Base-by-base conservation (phyloP, 2,797 vertebrate genomes). In the Antennarius maculatus region DNA sequence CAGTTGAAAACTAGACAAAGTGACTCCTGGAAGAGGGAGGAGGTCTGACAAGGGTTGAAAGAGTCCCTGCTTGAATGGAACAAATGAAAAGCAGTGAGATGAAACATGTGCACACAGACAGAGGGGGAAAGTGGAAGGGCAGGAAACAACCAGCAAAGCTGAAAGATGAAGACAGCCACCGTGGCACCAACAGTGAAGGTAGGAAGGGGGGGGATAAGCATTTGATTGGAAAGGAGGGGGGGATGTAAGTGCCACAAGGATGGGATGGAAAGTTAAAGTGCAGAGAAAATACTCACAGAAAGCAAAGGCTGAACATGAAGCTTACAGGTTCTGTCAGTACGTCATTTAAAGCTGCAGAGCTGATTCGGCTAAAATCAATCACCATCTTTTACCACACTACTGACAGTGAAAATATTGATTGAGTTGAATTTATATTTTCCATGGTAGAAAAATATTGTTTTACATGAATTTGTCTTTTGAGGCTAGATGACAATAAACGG, bases 61-160 rank as follows among this genome's bases (percentile, higher is more conserved):
- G 58, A 73, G 73, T 31, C 58, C 54, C 41, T 65, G 73, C 51
- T 48, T 8, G 47, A 39, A 52, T 27, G 47, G 74, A 61, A 69
- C 48, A 77, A 79, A 77, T 66, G 63, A 72, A 81, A 78, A 57
- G 67, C 71, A 76, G 11, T 59, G 41, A 56, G 7, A 31, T 2
- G 18, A 31, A 46, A 43, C 16, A 31, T 7, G 23, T 66, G 41
- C 42, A 63, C 34, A 47, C 16, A 4, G 43, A 14, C 52, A 54
- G 37, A 15, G 13, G 45, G 57, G 39, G 54, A 56, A 28, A 53
- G 53, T 48, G 18, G 34, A 13, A 15, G 43, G 50, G 51, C 31
- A 63, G 61, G 46, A 47, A 79, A 68, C 64, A 77, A 62, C 23
- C 49, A 31, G 60, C 49, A 47, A 18, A 66, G 60, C 34, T 41